phyloP scores from a whole-genome alignment of 2,888 invertebrate genomes.

The Leptopilina drosophilae region DNA sequence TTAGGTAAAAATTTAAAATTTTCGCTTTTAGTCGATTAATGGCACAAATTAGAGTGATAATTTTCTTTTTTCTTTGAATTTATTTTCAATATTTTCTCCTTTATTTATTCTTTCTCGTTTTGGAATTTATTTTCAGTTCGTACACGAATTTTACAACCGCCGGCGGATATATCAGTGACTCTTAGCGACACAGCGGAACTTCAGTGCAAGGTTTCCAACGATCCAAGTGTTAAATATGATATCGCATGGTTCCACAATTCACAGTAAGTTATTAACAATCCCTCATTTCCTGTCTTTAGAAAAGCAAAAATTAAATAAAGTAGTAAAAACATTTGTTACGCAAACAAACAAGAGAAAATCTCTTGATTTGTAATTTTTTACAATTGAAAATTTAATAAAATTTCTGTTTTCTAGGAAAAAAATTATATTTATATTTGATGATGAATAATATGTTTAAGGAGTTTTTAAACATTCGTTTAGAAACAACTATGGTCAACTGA shows the following conservation, averaged over 20 bases:
- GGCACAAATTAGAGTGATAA: too few relatives aligned
- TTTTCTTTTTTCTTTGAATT: background rate
- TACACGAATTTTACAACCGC: conserved; percentile 95
- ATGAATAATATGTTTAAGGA: too few relatives aligned
- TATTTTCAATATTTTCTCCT: conserved; percentile 27
- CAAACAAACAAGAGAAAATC: too few relatives aligned
- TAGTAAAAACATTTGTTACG: background rate
- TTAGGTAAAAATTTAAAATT: too few relatives aligned
- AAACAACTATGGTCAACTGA: too few relatives aligned
- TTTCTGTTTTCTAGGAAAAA: too few relatives aligned
- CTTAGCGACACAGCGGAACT: conserved; percentile 95
- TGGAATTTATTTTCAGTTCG: conserved; percentile 81
- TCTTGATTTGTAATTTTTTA: too few relatives aligned
- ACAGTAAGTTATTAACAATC: conserved; percentile 80
- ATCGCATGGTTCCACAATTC: conserved; percentile 93
- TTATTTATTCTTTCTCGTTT: conserved; percentile 16
- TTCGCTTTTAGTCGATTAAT: too few relatives aligned
- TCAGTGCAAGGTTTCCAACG: conserved; percentile 95
- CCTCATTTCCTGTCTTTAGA: conserved; percentile 4
- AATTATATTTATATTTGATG: too few relatives aligned
- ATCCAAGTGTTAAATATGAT: conserved; percentile 91
- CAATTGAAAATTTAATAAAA: too few relatives aligned
- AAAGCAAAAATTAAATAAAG: conserved; percentile 3
- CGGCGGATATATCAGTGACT: conserved; percentile 93
- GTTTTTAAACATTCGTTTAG: too few relatives aligned